A percentile compares a stretch with the other conserved stretches of the same genome.
Conservation (phyloP, 2,888 invertebrate genomes). For the Lasioglossum marginatum region DNA sequence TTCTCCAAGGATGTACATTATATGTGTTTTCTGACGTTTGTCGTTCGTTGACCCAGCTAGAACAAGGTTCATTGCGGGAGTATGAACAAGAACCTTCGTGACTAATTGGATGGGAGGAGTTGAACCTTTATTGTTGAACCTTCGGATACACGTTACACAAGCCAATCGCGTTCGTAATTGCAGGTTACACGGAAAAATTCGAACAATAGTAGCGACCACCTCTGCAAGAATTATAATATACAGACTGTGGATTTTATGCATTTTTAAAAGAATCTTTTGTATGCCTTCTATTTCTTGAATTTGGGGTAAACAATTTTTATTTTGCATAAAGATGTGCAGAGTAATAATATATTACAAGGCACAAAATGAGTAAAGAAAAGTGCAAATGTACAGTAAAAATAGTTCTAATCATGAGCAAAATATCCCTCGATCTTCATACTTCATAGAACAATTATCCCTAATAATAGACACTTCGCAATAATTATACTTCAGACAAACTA, state of each 20-base stretch:
- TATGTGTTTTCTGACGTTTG: not conserved
- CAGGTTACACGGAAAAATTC: not conserved
- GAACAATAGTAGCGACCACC: not conserved
- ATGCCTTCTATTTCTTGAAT: not conserved
- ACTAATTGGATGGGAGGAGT: constrained; percentile 7
- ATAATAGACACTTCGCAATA: not conserved
- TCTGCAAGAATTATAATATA: not conserved
- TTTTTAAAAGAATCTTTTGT: not conserved
- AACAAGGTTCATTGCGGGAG: not conserved
- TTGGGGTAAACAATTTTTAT: not conserved
- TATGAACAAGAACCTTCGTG: not conserved
- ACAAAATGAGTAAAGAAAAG: not conserved
- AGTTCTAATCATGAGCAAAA: not conserved
- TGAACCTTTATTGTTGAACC: not conserved
- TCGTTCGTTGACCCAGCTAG: constrained; percentile 31
- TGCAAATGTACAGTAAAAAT: not conserved
- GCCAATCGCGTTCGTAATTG: not conserved
- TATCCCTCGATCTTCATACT: not conserved
- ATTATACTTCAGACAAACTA: not conserved
- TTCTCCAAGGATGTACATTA: not conserved
- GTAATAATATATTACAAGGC: not conserved
- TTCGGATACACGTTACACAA: not conserved
- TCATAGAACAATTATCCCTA: not conserved
- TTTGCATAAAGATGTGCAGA: not conserved
- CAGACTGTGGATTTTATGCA: not conserved